Percentiles rank a stretch among this genome's conserved stretches.
Conservation (phyloP, 2,888 invertebrate species). For the Xestia rhomboidea region DNA sequence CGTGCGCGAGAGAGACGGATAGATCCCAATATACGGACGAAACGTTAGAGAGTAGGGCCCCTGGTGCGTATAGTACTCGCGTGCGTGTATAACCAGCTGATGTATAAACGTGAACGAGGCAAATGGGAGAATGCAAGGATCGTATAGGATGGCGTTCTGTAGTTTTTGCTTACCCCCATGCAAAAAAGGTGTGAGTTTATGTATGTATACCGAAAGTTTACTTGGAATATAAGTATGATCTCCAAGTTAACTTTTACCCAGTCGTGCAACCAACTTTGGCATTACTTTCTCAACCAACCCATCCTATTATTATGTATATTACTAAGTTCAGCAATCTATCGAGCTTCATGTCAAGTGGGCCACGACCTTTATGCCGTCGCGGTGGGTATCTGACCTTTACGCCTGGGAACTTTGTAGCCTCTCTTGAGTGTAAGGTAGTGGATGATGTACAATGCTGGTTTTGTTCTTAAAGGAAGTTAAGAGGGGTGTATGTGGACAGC, state of each 20-base stretch:
- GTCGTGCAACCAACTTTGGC: background rate
- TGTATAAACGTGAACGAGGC: too few relatives aligned
- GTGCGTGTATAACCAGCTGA: too few relatives aligned
- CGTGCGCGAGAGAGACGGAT: too few relatives aligned
- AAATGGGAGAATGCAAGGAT: too few relatives aligned
- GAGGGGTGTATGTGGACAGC: background rate
- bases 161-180: too few relatives aligned
- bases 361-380: slow-evolving; percentile 62
- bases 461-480: background rate
- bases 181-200: too few relatives aligned
- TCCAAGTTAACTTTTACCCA: slow-evolving; percentile 1
- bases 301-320: slow-evolving; percentile 51
- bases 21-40: too few relatives aligned
- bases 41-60: too few relatives aligned
- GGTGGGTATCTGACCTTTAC: slow-evolving; percentile 70
- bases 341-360: slow-evolving; percentile 51
- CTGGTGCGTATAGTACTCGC: too few relatives aligned
- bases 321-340: slow-evolving; percentile 33
- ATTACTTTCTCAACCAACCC: slow-evolving; percentile 41
- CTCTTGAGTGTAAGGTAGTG: slow-evolving; percentile 3
- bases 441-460: background rate
- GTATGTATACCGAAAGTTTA: background rate
- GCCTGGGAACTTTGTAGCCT: slow-evolving; percentile 39
- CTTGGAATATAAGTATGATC: background rate
- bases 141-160: too few relatives aligned